Conservation (phyloP, 2,797 vertebrate species). For the Synaphobranchus kaupii region DNA sequence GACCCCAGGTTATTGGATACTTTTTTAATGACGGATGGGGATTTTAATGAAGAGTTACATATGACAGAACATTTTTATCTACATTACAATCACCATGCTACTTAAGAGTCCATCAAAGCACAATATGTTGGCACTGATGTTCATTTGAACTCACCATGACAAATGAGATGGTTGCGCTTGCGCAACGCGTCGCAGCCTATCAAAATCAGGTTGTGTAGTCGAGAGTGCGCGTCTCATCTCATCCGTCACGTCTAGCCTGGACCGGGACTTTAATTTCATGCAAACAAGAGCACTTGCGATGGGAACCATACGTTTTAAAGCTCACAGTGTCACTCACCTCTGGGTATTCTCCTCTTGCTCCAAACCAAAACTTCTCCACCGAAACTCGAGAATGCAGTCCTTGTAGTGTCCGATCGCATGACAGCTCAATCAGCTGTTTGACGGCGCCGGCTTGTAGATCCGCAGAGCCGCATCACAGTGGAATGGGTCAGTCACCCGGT, state of each 20-base stretch:
- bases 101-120: no score
- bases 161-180: background rate
- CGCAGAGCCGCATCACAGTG: slow-evolving; percentile 22
- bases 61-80: no score
- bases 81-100: no score
- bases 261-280: background rate
- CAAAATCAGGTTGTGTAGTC: background rate
- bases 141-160: background rate
- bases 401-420: slow-evolving; percentile 15
- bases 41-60: no score
- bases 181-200: background rate
- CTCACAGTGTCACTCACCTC: background rate
- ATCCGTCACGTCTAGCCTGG: background rate
- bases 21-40: no score
- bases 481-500: slow-evolving; percentile 33
- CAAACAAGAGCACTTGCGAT: background rate
- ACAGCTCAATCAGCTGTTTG: slow-evolving; percentile 33
- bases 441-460: slow-evolving; percentile 15
- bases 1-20: no score
- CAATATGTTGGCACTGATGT: background rate
- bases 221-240: background rate
- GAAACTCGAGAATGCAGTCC: slow-evolving; percentile 17
- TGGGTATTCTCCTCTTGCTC: slow-evolving; percentile 13
- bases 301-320: background rate
- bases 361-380: slow-evolving; percentile 33